Conservation (phyloP, 2,888 invertebrate species). For the Drosophila pegasa region DNA sequence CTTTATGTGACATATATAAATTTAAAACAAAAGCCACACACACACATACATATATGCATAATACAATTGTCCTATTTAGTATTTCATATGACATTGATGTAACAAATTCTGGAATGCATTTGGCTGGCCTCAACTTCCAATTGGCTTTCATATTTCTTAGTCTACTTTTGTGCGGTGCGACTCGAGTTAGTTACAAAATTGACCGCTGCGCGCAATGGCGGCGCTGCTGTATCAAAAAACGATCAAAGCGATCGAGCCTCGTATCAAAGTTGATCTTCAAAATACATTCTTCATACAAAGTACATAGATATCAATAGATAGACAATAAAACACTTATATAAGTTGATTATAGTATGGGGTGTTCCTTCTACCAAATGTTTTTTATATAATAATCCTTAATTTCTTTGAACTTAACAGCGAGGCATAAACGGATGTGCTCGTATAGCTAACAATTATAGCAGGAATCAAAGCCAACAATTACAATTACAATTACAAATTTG, state of each 20-base stretch:
- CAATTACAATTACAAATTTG: conserved; percentile 1
- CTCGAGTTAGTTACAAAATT: conserved; percentile 12
- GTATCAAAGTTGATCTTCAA: conserved; percentile 16
- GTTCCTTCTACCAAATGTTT: not conserved
- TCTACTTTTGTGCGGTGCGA: conserved; percentile 51
- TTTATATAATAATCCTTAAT: not conserved
- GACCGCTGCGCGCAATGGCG: conserved; percentile 9
- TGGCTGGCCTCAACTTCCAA: conserved; percentile 1
- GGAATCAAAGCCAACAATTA: not conserved
- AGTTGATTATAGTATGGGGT: conserved; percentile 16
- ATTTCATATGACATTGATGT: conserved; percentile 8
- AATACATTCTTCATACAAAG: conserved; percentile 3
- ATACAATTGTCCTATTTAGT: not conserved
- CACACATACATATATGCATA: not conserved
- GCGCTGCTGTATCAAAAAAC: conserved; percentile 25
- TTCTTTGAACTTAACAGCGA: conserved; percentile 42
- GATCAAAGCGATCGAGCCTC: not conserved
- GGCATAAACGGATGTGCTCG: conserved; percentile 15
- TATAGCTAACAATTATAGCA: conserved; percentile 1
- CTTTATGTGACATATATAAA: not conserved
- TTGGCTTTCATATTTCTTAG: conserved; percentile 15
- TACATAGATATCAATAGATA: conserved; percentile 20
- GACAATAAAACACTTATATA: conserved; percentile 36
- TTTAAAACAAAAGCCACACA: not conserved
- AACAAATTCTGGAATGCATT: conserved; percentile 10